Evolutionary conservation across 2,113 vertebrate genomes (phyloP).

Genomic region (Parus major): DNA sequence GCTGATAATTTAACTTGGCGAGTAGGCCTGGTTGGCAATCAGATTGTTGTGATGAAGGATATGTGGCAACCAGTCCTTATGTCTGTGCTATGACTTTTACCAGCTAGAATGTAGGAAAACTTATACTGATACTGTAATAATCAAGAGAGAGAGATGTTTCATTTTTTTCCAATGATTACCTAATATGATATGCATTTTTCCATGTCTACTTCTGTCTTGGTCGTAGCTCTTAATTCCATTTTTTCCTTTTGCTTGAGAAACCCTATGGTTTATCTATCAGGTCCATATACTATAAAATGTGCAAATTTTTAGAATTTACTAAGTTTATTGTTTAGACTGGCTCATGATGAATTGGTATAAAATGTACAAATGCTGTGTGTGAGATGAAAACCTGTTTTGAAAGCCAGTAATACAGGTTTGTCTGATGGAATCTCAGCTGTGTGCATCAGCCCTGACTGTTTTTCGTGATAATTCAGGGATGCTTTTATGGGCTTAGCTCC

Average conservation of each 20-base stretch:
- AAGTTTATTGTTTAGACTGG: neutral
- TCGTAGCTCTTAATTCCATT: neutral
- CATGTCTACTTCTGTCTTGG: neutral
- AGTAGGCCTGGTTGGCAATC: neutral
- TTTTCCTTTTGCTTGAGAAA: neutral
- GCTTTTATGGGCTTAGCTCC: neutral
- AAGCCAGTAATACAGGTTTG: neutral
- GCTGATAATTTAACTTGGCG: neutral
- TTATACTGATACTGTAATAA: neutral
- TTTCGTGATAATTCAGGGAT: neutral
- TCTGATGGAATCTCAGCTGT: accelerated
- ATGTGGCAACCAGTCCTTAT: neutral
- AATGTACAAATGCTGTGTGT: neutral
- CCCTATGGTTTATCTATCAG: neutral
- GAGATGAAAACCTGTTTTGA: neutral
- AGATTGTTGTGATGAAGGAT: neutral
- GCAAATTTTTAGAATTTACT: neutral
- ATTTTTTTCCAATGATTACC: neutral
- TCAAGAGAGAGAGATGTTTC: neutral
- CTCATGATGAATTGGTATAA: neutral
- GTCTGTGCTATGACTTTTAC: neutral
- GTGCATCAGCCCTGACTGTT: neutral
- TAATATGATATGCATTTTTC: neutral
- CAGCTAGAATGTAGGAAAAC: neutral
- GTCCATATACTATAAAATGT: neutral